These are phyloP conservation scores for Spea multiplicata DNA, from an alignment of 2,113 vertebrate genomes.

Conservation along the genomic window DNA sequence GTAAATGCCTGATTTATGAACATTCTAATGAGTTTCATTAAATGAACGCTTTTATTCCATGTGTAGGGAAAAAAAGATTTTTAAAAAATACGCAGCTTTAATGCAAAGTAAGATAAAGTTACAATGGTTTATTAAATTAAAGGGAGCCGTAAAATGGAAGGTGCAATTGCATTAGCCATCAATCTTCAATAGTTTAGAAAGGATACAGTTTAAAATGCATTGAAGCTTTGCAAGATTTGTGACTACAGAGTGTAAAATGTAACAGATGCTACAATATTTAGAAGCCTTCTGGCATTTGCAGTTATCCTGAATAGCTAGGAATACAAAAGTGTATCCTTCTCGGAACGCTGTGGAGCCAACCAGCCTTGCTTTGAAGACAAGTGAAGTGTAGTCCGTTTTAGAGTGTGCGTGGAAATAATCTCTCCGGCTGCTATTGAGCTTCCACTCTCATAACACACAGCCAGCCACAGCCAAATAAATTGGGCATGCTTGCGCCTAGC, in stretches of 20 bases:
- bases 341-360: slow-evolving; percentile 60
- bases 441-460: too few species aligned
- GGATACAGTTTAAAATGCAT: slow-evolving; percentile 59
- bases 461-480: too few species aligned
- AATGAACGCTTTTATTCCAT: slow-evolving; percentile 3
- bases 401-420: neutral
- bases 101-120: slow-evolving; percentile 47
- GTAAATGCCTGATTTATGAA: slow-evolving; percentile 4
- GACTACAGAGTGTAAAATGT: slow-evolving; percentile 81
- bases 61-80: neutral
- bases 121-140: slow-evolving; percentile 58
- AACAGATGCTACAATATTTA: slow-evolving; percentile 86
- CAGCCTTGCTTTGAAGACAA: slow-evolving; percentile 21
- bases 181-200: slow-evolving; percentile 68
- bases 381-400: neutral
- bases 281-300: slow-evolving; percentile 85
- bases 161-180: slow-evolving; percentile 62
- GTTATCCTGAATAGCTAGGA: slow-evolving; percentile 75
- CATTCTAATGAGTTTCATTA: slow-evolving; percentile 15
- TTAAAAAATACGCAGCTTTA: neutral
- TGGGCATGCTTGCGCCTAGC: too few species aligned
- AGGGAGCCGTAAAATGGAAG: slow-evolving; percentile 56
- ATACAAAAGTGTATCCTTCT: slow-evolving; percentile 66
- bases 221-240: slow-evolving; percentile 74
- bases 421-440: too few species aligned